A percentile compares a stretch with the other conserved stretches of the same genome.
phyloP scores from a whole-genome alignment of 2,113 vertebrate species.

The Equus przewalskii region DNA sequence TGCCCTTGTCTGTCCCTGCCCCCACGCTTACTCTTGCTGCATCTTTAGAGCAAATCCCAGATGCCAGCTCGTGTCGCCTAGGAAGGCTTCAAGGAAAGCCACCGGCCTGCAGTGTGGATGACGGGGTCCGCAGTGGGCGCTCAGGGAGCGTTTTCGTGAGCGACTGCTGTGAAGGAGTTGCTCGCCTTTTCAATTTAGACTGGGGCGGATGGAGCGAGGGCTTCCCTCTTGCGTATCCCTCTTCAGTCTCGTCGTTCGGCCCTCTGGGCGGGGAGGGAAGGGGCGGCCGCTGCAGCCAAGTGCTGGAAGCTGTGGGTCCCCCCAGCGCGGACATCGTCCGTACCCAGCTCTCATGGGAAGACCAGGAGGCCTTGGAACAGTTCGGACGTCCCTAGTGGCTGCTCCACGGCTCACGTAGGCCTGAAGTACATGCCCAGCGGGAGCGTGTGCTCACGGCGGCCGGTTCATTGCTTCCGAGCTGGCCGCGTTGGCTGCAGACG shows the following conservation, averaged over 20 bases:
- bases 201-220: accelerated
- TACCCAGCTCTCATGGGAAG: neutral
- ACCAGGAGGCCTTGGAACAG: neutral
- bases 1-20: neutral
- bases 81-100: neutral
- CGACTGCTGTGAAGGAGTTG: neutral
- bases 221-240: neutral
- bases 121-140: neutral
- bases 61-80: neutral
- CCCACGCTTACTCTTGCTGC: accelerated
- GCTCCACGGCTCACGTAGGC: neutral
- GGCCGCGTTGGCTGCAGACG: neutral
- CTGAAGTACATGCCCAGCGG: neutral
- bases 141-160: neutral
- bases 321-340: accelerated
- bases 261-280: neutral
- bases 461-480: neutral
- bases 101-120: too few species aligned
- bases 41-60: neutral
- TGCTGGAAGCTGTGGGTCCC: neutral
- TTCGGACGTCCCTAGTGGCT: neutral
- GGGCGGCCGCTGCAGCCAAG: accelerated
- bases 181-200: neutral
- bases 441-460: accelerated
- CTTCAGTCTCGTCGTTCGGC: neutral